A percentile compares a stretch with the other conserved stretches of the same genome.
Conservation (phyloP, 2,113 vertebrate species). For the Hippotragus niger region DNA sequence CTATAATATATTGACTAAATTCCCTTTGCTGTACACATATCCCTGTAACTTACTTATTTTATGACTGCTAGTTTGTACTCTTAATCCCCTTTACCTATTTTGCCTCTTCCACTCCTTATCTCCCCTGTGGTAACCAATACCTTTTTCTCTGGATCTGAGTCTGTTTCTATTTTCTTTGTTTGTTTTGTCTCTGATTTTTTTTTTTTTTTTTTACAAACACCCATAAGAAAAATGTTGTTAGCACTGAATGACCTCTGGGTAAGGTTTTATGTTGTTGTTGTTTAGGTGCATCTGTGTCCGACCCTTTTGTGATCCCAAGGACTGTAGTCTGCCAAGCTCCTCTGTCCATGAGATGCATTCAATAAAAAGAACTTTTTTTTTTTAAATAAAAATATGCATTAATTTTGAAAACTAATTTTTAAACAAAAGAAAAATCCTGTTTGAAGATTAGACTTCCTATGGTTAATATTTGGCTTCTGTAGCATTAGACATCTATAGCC, state of each 20-base stretch:
- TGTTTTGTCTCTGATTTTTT: background rate
- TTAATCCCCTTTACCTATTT: background rate
- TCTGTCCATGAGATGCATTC: background rate
- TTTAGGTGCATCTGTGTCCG: background rate
- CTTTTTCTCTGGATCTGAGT: background rate
- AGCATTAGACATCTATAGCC: background rate
- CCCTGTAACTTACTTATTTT: background rate
- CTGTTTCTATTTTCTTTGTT: background rate
- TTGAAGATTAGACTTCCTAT: background rate
- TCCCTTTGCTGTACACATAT: background rate
- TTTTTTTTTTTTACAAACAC: background rate
- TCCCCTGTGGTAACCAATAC: background rate
- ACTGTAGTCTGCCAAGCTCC: background rate
- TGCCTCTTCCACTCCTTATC: background rate
- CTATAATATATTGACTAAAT: background rate
- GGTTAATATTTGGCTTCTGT: background rate
- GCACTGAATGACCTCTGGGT: background rate
- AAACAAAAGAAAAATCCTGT: background rate
- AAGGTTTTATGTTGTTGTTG: background rate
- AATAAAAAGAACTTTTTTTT: background rate
- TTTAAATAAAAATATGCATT: background rate
- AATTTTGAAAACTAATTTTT: background rate
- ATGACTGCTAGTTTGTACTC: background rate
- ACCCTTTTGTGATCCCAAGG: background rate
- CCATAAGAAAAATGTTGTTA: background rate